Percentiles rank a stretch among this genome's conserved stretches.
Conservation (phyloP, 2,888 invertebrate species). For the Cyrtodaria siliqua region DNA sequence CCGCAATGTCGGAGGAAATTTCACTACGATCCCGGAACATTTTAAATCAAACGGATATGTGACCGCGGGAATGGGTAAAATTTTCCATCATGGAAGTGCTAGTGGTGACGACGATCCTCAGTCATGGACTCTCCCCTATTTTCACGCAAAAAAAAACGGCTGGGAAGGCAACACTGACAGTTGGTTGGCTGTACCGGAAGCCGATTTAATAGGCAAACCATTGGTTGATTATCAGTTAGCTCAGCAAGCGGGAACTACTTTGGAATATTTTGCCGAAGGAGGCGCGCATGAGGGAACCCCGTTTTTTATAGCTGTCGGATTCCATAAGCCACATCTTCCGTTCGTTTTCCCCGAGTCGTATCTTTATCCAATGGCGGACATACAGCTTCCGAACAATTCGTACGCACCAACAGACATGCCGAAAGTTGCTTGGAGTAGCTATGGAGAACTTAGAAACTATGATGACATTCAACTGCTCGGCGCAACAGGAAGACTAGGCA, state of each 20-base stretch:
- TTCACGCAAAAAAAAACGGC: constrained; percentile 21
- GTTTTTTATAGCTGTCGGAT: constrained; percentile 93
- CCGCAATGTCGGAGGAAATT: constrained; percentile 66
- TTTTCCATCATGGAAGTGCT: constrained; percentile 62
- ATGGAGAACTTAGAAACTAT: constrained; percentile 63
- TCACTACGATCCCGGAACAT: constrained; percentile 67
- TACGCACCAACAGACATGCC: constrained; percentile 73
- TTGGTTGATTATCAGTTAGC: constrained; percentile 93
- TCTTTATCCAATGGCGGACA: constrained; percentile 85
- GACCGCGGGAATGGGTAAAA: constrained; percentile 64
- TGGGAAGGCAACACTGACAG: constrained; percentile 17
- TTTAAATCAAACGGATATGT: constrained; percentile 65
- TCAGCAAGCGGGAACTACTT: constrained; percentile 89
- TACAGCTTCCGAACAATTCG: constrained; percentile 67
- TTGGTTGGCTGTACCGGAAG: constrained; percentile 65
- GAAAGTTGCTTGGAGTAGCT: constrained; percentile 68
- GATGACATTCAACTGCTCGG: constrained; percentile 64
- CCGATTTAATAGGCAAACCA: constrained; percentile 87
- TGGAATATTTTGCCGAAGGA: constrained; percentile 84
- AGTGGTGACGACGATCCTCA: constrained; percentile 62
- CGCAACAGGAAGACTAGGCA: constrained; percentile 66
- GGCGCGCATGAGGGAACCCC: constrained; percentile 86
- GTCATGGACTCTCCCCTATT: constrained; percentile 67
- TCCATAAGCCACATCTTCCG: constrained; percentile 96
- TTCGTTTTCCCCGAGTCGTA: constrained; percentile 93